Conservation (phyloP, 2,113 vertebrate genomes). For the Ibidorhyncha struthersii region DNA sequence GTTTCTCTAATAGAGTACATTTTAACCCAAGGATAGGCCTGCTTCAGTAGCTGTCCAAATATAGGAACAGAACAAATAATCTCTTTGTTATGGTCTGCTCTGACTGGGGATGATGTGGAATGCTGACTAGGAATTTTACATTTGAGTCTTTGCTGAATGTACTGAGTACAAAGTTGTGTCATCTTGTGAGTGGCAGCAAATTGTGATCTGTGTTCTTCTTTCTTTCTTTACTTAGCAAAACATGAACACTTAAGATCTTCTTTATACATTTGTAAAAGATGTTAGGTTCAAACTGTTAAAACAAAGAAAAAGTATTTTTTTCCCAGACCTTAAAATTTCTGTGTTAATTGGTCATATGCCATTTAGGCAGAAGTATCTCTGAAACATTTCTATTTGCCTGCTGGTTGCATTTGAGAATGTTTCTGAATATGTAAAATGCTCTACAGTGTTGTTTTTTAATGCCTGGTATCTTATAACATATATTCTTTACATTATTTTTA, state of each 20-base stretch:
- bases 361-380: constrained; percentile 37
- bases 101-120: not conserved
- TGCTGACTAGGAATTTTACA: not conserved
- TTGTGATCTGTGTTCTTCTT: not conserved
- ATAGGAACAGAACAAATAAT: not conserved
- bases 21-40: not conserved
- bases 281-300: not conserved
- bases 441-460: not conserved
- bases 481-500: constrained; percentile 29
- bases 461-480: not conserved
- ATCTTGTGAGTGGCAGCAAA: not conserved
- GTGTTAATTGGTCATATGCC: not conserved
- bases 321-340: not conserved
- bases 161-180: not conserved
- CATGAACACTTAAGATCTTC: not conserved
- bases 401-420: constrained; percentile 8
- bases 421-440: constrained; percentile 31
- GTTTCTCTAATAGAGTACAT: not conserved
- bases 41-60: not conserved
- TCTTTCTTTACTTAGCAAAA: not conserved
- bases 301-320: not conserved
- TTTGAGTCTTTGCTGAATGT: not conserved
- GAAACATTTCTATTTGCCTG: constrained; percentile 9
- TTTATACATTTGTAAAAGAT: not conserved
- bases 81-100: not conserved